A percentile compares a stretch with the other conserved stretches of the same genome.
phyloP scores from a whole-genome alignment of 2,888 invertebrate species.

The Nomada fucata region DNA sequence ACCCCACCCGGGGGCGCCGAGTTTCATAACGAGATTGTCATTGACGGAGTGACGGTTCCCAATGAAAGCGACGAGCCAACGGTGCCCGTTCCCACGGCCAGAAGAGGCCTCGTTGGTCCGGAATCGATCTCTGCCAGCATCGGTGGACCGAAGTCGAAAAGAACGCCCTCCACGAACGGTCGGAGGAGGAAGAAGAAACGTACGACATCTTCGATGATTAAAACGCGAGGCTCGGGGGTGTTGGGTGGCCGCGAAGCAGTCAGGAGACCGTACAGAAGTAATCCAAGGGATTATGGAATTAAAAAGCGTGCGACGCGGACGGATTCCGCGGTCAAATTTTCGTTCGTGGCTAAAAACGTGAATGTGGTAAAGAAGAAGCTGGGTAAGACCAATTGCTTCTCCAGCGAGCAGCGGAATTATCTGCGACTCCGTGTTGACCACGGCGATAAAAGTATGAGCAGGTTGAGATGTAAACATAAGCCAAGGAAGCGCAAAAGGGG shows the following conservation, averaged over 20 bases:
- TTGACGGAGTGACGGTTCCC: slow-evolving; percentile 47
- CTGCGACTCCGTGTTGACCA: slow-evolving; percentile 10
- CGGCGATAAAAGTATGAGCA: no score
- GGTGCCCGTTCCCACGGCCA: not conserved
- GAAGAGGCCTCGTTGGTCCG: not conserved
- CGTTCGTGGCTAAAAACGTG: slow-evolving; percentile 22
- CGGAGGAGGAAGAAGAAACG: slow-evolving; percentile 21
- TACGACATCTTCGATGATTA: slow-evolving; percentile 6
- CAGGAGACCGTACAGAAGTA: not conserved
- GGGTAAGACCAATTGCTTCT: not conserved
- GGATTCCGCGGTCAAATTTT: slow-evolving; percentile 29
- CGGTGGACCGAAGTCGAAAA: not conserved
- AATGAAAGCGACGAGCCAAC: slow-evolving; percentile 28
- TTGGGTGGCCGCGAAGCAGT: not conserved
- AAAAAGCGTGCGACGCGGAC: not conserved
- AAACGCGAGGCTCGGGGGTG: not conserved
- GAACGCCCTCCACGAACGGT: not conserved
- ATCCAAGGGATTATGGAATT: not conserved
- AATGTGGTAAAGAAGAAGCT: slow-evolving; percentile 18
- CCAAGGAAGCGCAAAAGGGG: no score
- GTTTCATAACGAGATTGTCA: slow-evolving; percentile 44
- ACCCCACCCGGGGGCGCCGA: slow-evolving; percentile 3
- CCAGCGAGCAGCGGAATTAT: slow-evolving; percentile 31
- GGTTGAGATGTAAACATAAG: no score
- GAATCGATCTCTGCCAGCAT: not conserved